Base-by-base conservation (phyloP, 1,140 invertebrate species). In the Drosophila santomea region DNA sequence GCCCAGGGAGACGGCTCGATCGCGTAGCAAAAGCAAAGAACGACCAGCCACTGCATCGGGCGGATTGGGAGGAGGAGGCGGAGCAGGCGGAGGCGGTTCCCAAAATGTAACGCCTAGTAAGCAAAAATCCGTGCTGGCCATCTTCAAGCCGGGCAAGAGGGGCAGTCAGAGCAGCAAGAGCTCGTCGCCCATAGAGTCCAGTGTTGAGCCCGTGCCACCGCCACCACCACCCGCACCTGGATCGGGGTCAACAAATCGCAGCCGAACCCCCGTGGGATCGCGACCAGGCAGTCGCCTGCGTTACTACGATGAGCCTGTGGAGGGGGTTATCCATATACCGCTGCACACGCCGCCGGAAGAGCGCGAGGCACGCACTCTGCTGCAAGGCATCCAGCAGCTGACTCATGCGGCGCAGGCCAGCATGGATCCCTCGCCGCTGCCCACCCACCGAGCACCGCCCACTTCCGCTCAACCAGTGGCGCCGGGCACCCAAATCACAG, bases 1-100 rank as follows among this genome's bases (percentile, higher is more conserved):
- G 8, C 91, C 91, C 1, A 44, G 90, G 0, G 91, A 92, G 25
- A 58, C 80, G 3, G 94, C 94, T 15, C 78, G 91, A 0, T 94
- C 94, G 54, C 93, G 95, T 47, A 95, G 95, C 80, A 95, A 95
- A 84, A 95, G 95, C 84, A 93, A 95, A 77, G 95, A 95, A 93
- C 74, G 93, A 74, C 80, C 78, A 2, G 58, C 84, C 17, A 80
- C 80, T 0, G 80, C 80, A 7, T 52, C 68, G 2, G 47, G 75
- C 15, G 64, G 52, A 4, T 32, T 55, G 67, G 79, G 76, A 66
- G 25, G 28, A 6, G 35, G 23, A 5, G 83, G 76, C 20, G 72
- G 80, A 20, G 20, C 20, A 66, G 25, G 28, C 4, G 35, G 23
- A 5, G 83, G 76, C 20, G 72, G 80, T n/a, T 92, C 91, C 6